These are phyloP conservation scores for Cotesia vestalis DNA, from an alignment of 1,140 invertebrate genomes.

Conservation along the genomic window DNA sequence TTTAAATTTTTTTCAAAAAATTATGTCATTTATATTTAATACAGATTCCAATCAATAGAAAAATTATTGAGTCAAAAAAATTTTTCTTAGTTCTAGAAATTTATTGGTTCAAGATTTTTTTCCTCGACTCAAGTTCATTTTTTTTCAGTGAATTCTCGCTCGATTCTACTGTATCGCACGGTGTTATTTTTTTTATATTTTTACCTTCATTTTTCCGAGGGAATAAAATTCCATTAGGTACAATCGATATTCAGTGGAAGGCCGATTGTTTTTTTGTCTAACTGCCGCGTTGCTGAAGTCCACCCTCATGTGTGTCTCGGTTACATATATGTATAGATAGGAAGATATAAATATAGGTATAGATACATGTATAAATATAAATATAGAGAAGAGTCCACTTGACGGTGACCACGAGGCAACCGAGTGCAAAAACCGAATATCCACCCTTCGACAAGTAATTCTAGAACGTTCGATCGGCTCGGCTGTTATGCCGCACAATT, in stretches of 20 bases:
- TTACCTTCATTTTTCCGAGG: not conserved
- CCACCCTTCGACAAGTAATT: conserved; percentile 34
- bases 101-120: no score
- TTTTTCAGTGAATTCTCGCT: no score
- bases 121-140: no score
- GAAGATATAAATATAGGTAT: not conserved
- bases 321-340: not conserved
- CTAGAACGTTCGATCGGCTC: conserved; percentile 28
- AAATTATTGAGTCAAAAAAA: no score
- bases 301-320: no score
- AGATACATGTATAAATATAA: no score
- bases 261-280: not conserved
- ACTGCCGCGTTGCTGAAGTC: not conserved
- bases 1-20: no score
- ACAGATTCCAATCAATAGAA: no score
- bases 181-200: not conserved
- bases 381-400: not conserved
- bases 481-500: conserved; percentile 29
- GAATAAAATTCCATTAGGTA: not conserved
- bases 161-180: no score
- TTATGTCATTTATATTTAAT: no score
- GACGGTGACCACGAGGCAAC: conserved; percentile 18
- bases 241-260: not conserved
- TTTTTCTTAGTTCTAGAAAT: no score
- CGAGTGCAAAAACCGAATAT: conserved; percentile 29